Percentiles rank a stretch among this genome's conserved stretches.
These are phyloP conservation scores for Scaptomyza pallida DNA, from an alignment of 1,140 invertebrate genomes.

Conservation along the genomic window DNA sequence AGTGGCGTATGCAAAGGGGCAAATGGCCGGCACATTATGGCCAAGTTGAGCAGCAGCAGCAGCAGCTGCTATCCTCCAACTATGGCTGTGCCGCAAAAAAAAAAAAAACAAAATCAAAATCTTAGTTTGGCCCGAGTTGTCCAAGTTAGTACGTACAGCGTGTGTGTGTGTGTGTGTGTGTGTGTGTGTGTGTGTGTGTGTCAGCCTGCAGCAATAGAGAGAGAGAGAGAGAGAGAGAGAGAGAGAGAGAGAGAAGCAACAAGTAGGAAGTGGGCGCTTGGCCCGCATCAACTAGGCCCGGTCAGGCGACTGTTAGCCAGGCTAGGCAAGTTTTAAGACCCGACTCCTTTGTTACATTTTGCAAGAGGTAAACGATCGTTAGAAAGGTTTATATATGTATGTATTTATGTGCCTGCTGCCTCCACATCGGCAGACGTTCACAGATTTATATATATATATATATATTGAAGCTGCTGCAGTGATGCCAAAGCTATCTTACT, in stretches of 20 bases:
- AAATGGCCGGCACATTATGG: slow-evolving; percentile 52
- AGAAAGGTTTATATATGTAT: slow-evolving; percentile 79
- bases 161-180: too few species aligned
- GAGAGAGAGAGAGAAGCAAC: slow-evolving; percentile 34
- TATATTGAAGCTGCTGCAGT: slow-evolving; percentile 72
- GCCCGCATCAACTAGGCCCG: slow-evolving; percentile 49
- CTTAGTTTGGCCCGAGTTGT: slow-evolving; percentile 29
- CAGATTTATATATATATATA: slow-evolving; percentile 70
- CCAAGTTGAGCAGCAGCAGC: slow-evolving; percentile 18
- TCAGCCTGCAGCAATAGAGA: slow-evolving; percentile 41
- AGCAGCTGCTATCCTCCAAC: slow-evolving; percentile 45
- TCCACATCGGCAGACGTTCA: slow-evolving; percentile 41
- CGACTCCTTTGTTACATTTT: slow-evolving; percentile 82
- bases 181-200: slow-evolving; percentile 10
- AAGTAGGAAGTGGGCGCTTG: slow-evolving; percentile 80
- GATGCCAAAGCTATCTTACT: slow-evolving; percentile 57
- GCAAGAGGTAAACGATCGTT: slow-evolving; percentile 82
- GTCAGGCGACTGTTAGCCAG: slow-evolving; percentile 18
- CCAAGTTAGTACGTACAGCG: slow-evolving; percentile 29
- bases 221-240: slow-evolving; percentile 20
- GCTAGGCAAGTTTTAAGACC: slow-evolving; percentile 61
- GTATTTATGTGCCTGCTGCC: slow-evolving; percentile 22
- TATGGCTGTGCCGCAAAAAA: slow-evolving; percentile 43
- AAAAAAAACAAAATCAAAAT: slow-evolving; percentile 37
- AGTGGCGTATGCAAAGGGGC: slow-evolving; percentile 78